Base-by-base conservation (phyloP, 1,140 invertebrate species). In the Drosophila saltans region DNA sequence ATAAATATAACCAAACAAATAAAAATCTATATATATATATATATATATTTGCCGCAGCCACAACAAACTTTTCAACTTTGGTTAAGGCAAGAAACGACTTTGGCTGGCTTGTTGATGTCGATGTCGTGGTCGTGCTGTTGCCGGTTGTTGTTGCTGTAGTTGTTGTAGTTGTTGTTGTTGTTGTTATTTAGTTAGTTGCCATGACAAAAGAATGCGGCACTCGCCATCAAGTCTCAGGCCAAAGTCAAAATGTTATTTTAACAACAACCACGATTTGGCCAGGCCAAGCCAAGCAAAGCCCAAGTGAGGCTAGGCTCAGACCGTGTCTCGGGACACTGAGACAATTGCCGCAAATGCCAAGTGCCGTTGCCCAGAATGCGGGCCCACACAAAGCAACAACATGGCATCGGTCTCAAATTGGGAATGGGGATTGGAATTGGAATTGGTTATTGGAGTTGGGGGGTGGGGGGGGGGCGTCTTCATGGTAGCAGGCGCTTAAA, bases 241-340 rank as follows among this genome's bases (percentile, higher is more conserved):
- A 85, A 83, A 86, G 83, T 88, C 83, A 86, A 86, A 86, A 86
- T 86, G 83, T 86, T 86, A 86, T 86, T 83, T 88, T 88, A 86
- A 82, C 83, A 80, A 86, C 83, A 66, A 66, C 83, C 83, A 88
- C 83, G 82, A 86, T 80, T 86, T 86, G 79, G 82, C 81, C 78
- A 86, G 69, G 62, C 58, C 39, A 64, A 57, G 52, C 56, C 55
- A 64, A 60, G 30, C 65, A 40, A 41, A 36, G 10, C 11, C 28
- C 56, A 39, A 30, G 33, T 24, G 8, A 52, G 24, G 45, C 45
- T 52, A 60, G 62, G 64, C 67, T 77, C 64, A 63, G 69, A 63
- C 78, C 21, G 33, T 71, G 60, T 33, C 78, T 39, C 33, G 52
- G 41, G 59, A 69, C 60, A 56, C 66, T 40, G 52, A 70, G 66